Base-by-base conservation (phyloP, 2,888 invertebrate genomes). In the Andrena haemorrhoa region DNA sequence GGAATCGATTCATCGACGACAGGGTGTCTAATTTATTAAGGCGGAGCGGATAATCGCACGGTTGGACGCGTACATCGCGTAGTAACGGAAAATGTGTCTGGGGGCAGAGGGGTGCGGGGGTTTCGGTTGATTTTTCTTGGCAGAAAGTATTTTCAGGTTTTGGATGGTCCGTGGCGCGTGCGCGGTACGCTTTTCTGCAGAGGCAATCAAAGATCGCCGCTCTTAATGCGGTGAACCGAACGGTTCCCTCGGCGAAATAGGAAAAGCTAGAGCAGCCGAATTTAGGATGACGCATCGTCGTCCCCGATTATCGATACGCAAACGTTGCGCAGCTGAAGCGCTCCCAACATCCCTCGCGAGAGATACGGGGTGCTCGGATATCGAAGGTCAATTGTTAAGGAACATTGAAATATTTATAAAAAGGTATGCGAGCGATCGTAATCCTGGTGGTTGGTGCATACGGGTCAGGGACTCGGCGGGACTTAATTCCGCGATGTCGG, bases 51-150 rank as follows among this genome's bases (percentile, higher is more conserved):
- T 51, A 74, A 60, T 74, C 33, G 23, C 33, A 41, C 23, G 31
- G 35, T 29, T 20, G 58, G 16, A 56, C 41, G 53, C 31, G 61
- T 23, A 2, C 31, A 61, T n/a, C 16, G 3, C 23, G 29, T 60
- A 10, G 10, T 5, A 26, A 47, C 47, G 23, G 71, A 66, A 79
- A 63, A 71, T 72, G 71, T 63, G 33, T 23, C 35, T 5, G n/a
- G 56, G 35, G 70, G 66, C 64, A 26, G 64, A 64, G 60, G n/a
- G 56, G 31, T 49, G 66, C 64, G 41, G 69, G 69, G 60, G 33
- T 69, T 53, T 63, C 51, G 53, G 56, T 60, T 60, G 41, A 80
- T 79, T 75, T 82, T 82, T 82, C 80, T 82, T 82, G 82, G 75
- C 80, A 70, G 70, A 66, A 70, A 70, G 51, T 60, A 68, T 80